Evolutionary conservation across 2,888 invertebrate species (phyloP).

Genomic region (Ischnura elegans): DNA sequence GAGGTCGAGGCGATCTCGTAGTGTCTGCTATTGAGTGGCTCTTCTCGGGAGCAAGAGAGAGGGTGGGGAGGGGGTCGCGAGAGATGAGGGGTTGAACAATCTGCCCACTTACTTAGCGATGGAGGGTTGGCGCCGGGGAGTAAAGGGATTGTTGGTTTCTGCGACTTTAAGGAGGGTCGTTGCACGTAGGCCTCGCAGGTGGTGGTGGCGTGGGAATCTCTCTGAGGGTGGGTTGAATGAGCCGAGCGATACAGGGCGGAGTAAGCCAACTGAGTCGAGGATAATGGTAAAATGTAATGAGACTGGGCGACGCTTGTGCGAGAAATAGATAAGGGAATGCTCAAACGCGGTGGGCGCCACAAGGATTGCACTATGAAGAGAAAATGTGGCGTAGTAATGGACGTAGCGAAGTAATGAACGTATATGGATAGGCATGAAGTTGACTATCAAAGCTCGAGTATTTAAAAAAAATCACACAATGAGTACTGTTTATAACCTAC

Average conservation of each 20-base stretch:
- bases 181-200: constrained; percentile 5
- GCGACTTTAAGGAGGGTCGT: constrained; percentile 9
- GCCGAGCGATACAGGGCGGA: neutral
- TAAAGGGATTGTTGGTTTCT: neutral
- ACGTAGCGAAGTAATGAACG: too few relatives aligned
- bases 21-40: neutral
- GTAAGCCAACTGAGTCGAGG: neutral
- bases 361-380: neutral
- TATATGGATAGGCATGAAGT: too few relatives aligned
- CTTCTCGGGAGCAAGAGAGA: too few relatives aligned
- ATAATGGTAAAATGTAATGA: constrained; percentile 16
- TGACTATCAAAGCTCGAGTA: too few relatives aligned
- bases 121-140: neutral
- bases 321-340: neutral
- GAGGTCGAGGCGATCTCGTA: constrained; percentile 60
- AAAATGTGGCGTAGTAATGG: too few relatives aligned
- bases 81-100: constrained; percentile 12
- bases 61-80: neutral
- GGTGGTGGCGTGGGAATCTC: too few relatives aligned
- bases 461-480: too few relatives aligned
- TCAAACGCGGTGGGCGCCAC: neutral
- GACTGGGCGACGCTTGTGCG: neutral
- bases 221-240: neutral
- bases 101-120: constrained; percentile 15
- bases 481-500: too few relatives aligned